These are phyloP conservation scores for Physocephala rufipes DNA, from an alignment of 2,888 invertebrate genomes.

Conservation along the genomic window DNA sequence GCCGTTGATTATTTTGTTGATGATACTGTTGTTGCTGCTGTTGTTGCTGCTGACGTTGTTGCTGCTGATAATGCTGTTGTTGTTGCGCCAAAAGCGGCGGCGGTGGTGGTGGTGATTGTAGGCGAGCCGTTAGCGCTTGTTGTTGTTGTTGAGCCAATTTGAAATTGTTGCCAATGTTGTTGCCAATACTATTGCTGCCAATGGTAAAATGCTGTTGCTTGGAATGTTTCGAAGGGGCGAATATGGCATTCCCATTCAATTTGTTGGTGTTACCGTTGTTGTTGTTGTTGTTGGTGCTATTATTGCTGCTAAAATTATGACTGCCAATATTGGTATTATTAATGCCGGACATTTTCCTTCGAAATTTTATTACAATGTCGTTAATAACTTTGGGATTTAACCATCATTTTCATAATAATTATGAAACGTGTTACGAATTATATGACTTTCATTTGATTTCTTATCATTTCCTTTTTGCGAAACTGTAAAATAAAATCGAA, in stretches of 20 bases:
- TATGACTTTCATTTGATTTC: neutral
- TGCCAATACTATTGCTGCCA: conserved; percentile 40
- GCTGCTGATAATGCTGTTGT: conserved; percentile 42
- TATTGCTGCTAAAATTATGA: conserved; percentile 48
- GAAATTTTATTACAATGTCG: conserved; percentile 16
- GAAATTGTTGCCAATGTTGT: conserved; percentile 38
- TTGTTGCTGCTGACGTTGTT: conserved; percentile 38
- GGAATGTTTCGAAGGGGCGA: conserved; percentile 15
- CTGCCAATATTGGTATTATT: conserved; percentile 44
- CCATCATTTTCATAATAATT: neutral
- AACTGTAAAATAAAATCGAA: neutral
- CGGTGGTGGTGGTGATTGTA: conserved; percentile 37
- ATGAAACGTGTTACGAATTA: conserved; percentile 19
- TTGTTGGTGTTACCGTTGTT: conserved; percentile 37
- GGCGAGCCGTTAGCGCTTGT: conserved; percentile 24
- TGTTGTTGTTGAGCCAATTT: conserved; percentile 41
- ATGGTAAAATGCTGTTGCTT: conserved; percentile 1
- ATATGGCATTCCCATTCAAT: conserved; percentile 44
- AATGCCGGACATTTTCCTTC: conserved; percentile 47
- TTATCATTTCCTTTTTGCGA: conserved; percentile 3
- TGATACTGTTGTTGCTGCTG: conserved; percentile 37
- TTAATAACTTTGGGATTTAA: conserved; percentile 12
- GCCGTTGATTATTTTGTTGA: too few species aligned
- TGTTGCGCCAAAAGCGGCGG: conserved; percentile 32
- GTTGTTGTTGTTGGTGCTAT: conserved; percentile 41